Evolutionary conservation across 2,888 invertebrate species (phyloP).

Genomic region (Aproaerema taeniolella): DNA sequence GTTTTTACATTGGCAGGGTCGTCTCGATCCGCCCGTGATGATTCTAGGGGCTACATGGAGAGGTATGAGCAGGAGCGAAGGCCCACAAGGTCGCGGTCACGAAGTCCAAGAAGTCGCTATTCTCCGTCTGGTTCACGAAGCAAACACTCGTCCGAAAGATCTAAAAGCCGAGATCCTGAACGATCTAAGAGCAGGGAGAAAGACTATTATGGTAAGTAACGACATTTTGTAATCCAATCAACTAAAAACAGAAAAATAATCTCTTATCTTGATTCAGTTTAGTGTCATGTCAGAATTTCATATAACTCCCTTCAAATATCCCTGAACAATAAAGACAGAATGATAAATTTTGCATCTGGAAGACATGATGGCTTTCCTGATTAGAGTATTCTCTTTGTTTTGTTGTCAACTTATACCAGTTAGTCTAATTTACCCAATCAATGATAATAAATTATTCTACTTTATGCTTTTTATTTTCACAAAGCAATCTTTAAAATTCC

Average conservation of each 20-base stretch:
- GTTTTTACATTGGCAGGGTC: slow-evolving; percentile 87
- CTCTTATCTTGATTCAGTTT: no score
- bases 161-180: slow-evolving; percentile 34
- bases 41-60: slow-evolving; percentile 60
- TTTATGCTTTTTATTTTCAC: neutral
- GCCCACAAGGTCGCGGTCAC: slow-evolving; percentile 36
- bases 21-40: slow-evolving; percentile 75
- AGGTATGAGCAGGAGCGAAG: slow-evolving; percentile 30
- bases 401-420: no score
- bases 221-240: slow-evolving; percentile 29
- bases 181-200: slow-evolving; percentile 36
- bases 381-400: no score
- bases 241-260: no score
- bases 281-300: no score
- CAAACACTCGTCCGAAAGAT: slow-evolving; percentile 24
- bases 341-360: no score
- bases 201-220: slow-evolving; percentile 29
- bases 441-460: no score
- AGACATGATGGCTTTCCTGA: no score
- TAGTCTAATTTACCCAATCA: no score
- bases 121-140: slow-evolving; percentile 27
- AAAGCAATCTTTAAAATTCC: slow-evolving; percentile 20
- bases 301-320: no score
- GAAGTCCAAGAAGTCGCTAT: slow-evolving; percentile 40
- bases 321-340: no score